Conservation (phyloP, 1,140 invertebrate genomes). For the Drosophila setifemur region DNA sequence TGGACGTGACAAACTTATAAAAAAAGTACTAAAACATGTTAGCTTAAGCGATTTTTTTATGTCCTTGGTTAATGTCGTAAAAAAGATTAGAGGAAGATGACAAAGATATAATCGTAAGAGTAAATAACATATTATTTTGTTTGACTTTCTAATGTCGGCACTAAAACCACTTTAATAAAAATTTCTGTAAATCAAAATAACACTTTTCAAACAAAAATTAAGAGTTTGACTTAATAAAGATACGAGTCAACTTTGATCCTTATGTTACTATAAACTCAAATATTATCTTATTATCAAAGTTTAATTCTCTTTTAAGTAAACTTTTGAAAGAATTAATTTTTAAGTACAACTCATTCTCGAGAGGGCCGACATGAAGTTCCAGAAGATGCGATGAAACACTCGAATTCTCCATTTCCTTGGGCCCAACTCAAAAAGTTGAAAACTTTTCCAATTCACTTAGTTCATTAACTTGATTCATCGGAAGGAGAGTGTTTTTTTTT, state of each 20-base stretch:
- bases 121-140: no score
- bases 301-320: neutral
- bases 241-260: no score
- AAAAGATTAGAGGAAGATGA: neutral
- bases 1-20: constrained; percentile 41
- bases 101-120: no score
- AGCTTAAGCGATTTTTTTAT: constrained; percentile 15
- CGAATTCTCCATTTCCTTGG: constrained; percentile 7
- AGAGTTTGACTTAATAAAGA: neutral
- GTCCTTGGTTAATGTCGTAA: neutral
- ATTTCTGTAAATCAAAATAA: neutral
- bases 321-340: neutral
- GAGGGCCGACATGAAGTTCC: no score
- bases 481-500: constrained; percentile 27
- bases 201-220: neutral
- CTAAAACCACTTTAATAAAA: neutral
- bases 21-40: constrained; percentile 33
- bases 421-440: constrained; percentile 30
- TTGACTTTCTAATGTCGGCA: no score
- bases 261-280: neutral
- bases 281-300: neutral
- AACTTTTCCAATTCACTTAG: constrained; percentile 48
- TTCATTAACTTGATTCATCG: constrained; percentile 44
- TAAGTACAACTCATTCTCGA: neutral
- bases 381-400: neutral